Conservation (phyloP, 2,113 vertebrate species). For the Ellobius talpinus region DNA sequence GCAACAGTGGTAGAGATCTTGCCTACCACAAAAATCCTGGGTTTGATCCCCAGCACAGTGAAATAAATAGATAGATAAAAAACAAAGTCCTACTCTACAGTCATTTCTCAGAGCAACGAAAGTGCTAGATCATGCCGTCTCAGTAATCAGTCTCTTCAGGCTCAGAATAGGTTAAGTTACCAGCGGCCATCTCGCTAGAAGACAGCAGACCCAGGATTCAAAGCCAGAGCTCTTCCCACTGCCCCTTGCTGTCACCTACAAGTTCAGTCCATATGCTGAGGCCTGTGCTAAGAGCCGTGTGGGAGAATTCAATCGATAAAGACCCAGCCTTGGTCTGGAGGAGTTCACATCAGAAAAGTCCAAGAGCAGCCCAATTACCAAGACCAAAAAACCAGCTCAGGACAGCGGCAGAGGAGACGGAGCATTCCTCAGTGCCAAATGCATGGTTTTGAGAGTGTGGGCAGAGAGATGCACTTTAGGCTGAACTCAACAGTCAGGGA, state of each 20-base stretch:
- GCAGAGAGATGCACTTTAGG: constrained; percentile 16
- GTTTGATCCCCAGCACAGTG: not conserved
- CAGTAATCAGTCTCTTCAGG: not conserved
- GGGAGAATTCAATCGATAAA: not conserved
- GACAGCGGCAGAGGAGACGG: not conserved
- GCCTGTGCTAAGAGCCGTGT: not conserved
- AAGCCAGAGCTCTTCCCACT: not conserved
- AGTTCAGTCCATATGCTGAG: not conserved
- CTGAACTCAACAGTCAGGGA: constrained; percentile 32
- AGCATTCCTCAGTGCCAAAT: not conserved
- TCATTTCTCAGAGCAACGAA: too few species aligned
- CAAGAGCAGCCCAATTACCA: constrained; percentile 16
- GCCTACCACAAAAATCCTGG: not conserved
- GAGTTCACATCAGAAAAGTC: constrained; percentile 17
- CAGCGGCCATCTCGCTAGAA: not conserved
- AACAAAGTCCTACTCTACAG: not conserved
- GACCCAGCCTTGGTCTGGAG: constrained; percentile 10
- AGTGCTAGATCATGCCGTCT: not conserved
- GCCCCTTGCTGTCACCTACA: not conserved
- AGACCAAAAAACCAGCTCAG: constrained; percentile 50
- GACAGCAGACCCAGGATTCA: not conserved
- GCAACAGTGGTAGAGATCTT: not conserved
- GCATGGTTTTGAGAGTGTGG: not conserved
- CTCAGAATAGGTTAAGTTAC: constrained; percentile 9
- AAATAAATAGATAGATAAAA: not conserved